Conservation (phyloP, 2,888 invertebrate genomes). For the Ophioninae sp. region DNA sequence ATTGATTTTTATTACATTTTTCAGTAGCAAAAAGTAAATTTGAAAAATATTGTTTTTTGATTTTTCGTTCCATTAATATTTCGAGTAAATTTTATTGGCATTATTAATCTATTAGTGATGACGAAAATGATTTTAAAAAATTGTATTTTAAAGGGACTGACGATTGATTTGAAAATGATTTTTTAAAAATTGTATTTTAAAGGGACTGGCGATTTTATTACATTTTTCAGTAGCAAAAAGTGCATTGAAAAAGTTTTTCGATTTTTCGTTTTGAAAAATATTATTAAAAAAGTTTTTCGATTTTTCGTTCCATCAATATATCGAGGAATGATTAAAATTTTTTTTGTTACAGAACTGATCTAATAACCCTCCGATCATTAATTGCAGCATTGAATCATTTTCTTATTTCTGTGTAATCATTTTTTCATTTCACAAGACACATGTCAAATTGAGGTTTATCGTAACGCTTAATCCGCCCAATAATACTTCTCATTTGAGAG, state of each 20-base stretch:
- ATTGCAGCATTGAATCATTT: neutral
- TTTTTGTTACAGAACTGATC: slow-evolving; percentile 1
- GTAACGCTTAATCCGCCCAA: slow-evolving; percentile 8
- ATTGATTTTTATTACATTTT: neutral
- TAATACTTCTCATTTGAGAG: neutral
- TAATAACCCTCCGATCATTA: slow-evolving; percentile 10
- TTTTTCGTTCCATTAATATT: too few species aligned
- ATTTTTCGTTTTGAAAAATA: too few species aligned
- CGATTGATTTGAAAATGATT: too few species aligned
- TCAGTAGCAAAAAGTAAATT: slow-evolving; percentile 1
- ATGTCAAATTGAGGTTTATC: slow-evolving; percentile 10
- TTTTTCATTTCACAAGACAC: slow-evolving; percentile 4
- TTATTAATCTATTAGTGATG: neutral
- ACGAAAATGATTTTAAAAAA: too few species aligned
- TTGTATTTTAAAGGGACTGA: too few species aligned
- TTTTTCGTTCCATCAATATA: neutral
- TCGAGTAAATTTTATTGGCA: neutral
- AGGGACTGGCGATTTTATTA: neutral
- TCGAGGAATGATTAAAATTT: neutral
- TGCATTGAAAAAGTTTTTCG: neutral
- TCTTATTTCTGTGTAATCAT: neutral
- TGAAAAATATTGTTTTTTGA: neutral
- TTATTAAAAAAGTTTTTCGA: too few species aligned
- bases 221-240: slow-evolving; percentile 6
- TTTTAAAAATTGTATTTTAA: too few species aligned